Evolutionary conservation across 2,113 vertebrate species (phyloP).

Genomic region (Neopipo cinnamomea): DNA sequence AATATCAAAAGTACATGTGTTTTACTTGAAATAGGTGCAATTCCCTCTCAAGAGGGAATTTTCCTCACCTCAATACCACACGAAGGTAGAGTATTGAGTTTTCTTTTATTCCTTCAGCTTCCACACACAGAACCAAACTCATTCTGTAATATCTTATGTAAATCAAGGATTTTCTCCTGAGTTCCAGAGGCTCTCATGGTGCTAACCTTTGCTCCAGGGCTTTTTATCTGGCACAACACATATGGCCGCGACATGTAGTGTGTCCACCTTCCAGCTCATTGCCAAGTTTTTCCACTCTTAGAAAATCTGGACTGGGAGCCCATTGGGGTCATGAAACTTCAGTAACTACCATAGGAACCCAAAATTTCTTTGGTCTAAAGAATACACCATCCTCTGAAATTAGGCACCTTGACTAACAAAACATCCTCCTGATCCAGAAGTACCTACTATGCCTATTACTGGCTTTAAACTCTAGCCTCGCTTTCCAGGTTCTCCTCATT

Average conservation of each 20-base stretch:
- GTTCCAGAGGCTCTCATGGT: not conserved
- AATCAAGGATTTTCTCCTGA: not conserved
- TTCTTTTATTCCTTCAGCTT: not conserved
- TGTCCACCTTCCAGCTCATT: not conserved
- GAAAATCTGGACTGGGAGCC: not conserved
- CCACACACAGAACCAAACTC: not conserved
- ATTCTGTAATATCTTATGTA: not conserved
- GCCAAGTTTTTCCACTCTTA: not conserved
- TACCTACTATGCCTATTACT: not conserved
- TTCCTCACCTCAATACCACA: not conserved
- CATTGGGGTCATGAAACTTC: not conserved
- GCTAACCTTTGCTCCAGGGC: not conserved
- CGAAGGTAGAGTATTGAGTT: not conserved
- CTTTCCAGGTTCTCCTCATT: not conserved
- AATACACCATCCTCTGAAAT: not conserved
- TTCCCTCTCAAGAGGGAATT: not conserved
- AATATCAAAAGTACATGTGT: not conserved
- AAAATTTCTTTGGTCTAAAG: not conserved
- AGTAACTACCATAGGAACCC: not conserved
- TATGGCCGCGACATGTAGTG: not conserved
- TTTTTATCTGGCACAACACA: not conserved
- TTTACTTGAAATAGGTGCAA: not conserved
- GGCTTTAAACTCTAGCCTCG: not conserved
- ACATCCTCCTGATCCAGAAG: not conserved
- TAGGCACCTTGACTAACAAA: not conserved